Evolutionary conservation across 2,888 invertebrate species (phyloP).

Genomic region (Thecophora atra): DNA sequence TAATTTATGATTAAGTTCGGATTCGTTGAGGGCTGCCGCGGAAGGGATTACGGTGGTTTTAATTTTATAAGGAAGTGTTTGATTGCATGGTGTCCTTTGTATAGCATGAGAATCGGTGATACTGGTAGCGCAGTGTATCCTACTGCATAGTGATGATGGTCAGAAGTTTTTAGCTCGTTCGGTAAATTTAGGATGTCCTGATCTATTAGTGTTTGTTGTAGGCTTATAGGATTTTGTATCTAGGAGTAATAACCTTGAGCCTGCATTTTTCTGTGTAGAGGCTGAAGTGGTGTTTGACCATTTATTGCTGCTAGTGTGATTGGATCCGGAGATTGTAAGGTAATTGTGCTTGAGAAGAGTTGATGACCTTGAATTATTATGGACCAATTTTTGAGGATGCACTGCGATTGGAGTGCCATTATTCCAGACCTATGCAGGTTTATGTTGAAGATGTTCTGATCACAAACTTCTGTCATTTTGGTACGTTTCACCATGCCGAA

Average conservation of each 20-base stretch:
- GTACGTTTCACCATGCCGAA: background rate
- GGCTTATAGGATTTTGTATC: background rate
- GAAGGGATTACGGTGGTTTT: background rate
- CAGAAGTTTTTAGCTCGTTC: background rate
- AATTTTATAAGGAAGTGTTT: background rate
- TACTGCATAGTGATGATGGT: background rate
- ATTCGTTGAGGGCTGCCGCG: too few relatives aligned
- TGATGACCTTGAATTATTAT: constrained; percentile 2
- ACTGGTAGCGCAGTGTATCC: background rate
- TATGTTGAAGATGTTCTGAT: background rate
- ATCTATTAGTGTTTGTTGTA: background rate
- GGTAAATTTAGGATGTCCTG: background rate
- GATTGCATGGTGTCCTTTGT: background rate
- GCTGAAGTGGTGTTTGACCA: background rate
- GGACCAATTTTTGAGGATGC: background rate
- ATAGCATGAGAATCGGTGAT: background rate
- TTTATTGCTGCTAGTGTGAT: background rate
- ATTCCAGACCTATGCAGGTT: background rate
- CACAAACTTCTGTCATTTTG: constrained; percentile 4
- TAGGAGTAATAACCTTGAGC: background rate
- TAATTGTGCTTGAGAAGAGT: background rate
- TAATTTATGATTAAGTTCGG: too few relatives aligned
- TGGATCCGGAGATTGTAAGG: background rate
- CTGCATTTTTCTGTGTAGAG: background rate
- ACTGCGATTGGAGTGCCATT: background rate